Conservation (phyloP, 2,888 invertebrate genomes). For the Lordiphosa andalusiaca region DNA sequence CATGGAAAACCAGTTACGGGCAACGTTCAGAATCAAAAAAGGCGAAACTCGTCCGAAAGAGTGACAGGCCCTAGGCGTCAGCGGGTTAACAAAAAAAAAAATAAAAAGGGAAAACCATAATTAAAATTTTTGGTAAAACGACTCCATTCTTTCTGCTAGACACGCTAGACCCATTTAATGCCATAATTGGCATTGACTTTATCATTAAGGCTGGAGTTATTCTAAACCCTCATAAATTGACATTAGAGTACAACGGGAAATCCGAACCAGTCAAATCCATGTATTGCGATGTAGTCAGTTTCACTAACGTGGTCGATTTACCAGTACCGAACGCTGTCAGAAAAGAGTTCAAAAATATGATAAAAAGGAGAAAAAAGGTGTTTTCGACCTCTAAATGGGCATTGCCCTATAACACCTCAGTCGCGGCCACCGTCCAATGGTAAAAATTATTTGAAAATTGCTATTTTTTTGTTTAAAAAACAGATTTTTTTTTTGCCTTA, state of each 20-base stretch:
- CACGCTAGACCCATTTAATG: conserved; percentile 10
- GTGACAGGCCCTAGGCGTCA: conserved; percentile 15
- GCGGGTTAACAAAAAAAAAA: conserved; percentile 14
- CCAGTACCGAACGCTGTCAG: conserved; percentile 9
- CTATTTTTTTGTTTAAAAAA: too few species aligned
- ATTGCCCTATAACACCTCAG: conserved; percentile 13
- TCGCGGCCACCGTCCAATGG: conserved; percentile 20
- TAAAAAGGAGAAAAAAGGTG: conserved; percentile 9
- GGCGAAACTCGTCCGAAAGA: conserved; percentile 6
- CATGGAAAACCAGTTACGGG: background rate
- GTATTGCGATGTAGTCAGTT: conserved; percentile 13
- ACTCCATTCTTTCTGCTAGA: conserved; percentile 11
- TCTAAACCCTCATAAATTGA: background rate
- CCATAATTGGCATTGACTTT: conserved; percentile 16
- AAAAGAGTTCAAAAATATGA: conserved; percentile 11
- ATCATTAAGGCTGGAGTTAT: background rate
- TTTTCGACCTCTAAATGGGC: conserved; percentile 7
- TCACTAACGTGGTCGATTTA: conserved; percentile 19
- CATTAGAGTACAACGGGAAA: conserved; percentile 5
- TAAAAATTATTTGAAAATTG: too few species aligned
- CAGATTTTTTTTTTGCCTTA: too few species aligned
- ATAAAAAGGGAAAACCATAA: conserved; percentile 20
- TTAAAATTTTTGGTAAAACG: conserved; percentile 11
- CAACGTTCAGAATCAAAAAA: conserved; percentile 9
- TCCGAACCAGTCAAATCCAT: conserved; percentile 9